Evolutionary conservation across 2,797 vertebrate species (phyloP).

Genomic region (Coregonus sp.): DNA sequence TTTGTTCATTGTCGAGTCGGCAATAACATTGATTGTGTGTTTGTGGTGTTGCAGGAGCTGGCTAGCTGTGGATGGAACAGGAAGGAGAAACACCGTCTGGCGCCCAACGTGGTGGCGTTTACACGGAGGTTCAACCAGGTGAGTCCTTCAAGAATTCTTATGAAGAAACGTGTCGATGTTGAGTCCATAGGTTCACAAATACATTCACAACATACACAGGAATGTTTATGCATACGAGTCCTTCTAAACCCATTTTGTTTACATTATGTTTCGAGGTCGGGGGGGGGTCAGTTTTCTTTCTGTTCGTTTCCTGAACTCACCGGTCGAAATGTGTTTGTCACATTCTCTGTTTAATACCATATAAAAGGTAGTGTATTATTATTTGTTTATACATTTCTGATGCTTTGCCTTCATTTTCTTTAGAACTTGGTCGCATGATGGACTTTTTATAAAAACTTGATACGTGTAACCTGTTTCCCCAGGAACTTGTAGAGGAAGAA

Average conservation of each 20-base stretch:
- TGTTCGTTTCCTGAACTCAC: not conserved
- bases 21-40: not conserved
- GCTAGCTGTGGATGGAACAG: conserved; percentile 95
- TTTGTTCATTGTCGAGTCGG: not conserved
- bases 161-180: not conserved
- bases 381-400: no score
- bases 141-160: conserved; percentile 15
- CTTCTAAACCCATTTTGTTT: not conserved
- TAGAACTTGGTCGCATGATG: not conserved
- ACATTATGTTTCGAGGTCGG: not conserved
- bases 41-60: conserved; percentile 81
- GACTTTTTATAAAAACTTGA: not conserved
- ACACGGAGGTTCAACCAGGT: conserved; percentile 98
- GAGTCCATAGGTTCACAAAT: not conserved
- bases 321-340: not conserved
- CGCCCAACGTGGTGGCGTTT: conserved; percentile 93
- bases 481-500: no score
- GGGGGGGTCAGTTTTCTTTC: not conserved
- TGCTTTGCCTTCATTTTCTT: not conserved
- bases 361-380: no score
- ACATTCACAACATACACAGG: not conserved
- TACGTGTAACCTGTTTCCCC: not conserved
- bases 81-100: conserved; percentile 93
- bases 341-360: no score
- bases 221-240: not conserved